A percentile compares a stretch with the other conserved stretches of the same genome.
These are phyloP conservation scores for Alectoris magna DNA, from an alignment of 2,797 vertebrate species.

Conservation along the genomic window DNA sequence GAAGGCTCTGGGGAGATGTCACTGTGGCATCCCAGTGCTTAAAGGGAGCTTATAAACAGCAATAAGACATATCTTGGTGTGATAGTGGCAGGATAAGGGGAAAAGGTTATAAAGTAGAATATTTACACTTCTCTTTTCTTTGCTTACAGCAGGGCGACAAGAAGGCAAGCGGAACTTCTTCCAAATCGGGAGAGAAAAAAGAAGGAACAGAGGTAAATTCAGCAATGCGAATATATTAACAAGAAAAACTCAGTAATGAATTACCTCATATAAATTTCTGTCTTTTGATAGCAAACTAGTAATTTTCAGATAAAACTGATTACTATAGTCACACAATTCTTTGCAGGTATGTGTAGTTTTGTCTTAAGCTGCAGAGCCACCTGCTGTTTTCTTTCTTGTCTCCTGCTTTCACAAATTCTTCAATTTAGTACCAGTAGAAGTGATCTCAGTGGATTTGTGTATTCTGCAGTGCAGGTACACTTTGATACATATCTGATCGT, in stretches of 20 bases:
- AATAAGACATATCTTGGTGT: too few species aligned
- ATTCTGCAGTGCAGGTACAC: fast-evolving
- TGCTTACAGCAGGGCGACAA: conserved; percentile 64
- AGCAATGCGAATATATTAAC: neutral
- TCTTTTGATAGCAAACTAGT: neutral
- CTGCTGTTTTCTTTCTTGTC: neutral
- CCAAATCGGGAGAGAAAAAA: conserved; percentile 62
- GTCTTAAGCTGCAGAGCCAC: neutral
- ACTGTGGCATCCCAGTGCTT: too few species aligned
- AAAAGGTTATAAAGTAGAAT: neutral
- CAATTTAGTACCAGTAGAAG: fast-evolving
- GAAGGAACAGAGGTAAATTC: conserved; percentile 67
- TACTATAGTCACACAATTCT: neutral
- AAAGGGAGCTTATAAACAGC: too few species aligned
- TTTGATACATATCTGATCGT: fast-evolving
- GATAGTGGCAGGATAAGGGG: too few species aligned
- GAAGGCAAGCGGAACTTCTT: conserved; percentile 57
- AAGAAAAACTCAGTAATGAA: neutral
- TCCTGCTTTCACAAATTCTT: neutral
- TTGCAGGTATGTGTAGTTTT: neutral
- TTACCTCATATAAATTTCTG: neutral
- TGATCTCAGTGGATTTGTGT: neutral
- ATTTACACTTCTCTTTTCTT: neutral
- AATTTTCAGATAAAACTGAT: neutral
- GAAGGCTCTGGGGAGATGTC: too few species aligned